These are phyloP conservation scores for Acrocephalus scirpaceus DNA, from an alignment of 2,797 vertebrate species.

Conservation along the genomic window DNA sequence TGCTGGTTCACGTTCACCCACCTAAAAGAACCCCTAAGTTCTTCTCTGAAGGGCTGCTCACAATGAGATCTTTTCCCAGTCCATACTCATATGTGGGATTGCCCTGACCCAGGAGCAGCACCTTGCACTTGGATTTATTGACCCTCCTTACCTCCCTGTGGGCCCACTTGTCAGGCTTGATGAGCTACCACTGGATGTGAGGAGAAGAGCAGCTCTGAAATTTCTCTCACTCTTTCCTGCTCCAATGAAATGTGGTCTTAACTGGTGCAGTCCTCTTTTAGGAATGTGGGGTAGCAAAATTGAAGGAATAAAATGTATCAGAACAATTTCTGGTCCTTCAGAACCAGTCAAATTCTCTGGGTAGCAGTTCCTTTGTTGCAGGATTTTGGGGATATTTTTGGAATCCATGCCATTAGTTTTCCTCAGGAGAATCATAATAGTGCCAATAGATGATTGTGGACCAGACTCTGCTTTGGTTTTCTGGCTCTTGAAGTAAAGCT, in stretches of 20 bases:
- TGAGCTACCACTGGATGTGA: background rate
- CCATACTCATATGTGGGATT: background rate
- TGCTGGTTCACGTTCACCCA: background rate
- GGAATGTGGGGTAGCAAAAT: background rate
- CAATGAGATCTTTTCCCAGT: background rate
- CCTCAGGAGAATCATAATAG: background rate
- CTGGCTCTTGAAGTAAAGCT: background rate
- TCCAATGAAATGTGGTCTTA: background rate
- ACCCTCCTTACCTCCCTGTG: background rate
- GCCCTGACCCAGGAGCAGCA: background rate
- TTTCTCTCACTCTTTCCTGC: background rate
- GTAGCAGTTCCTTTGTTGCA: background rate
- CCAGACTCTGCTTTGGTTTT: background rate
- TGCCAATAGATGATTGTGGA: background rate
- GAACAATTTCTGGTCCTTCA: background rate
- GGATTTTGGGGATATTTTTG: background rate
- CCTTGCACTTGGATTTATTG: background rate
- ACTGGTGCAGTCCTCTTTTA: background rate
- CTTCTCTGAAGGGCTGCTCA: background rate
- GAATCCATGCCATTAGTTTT: background rate
- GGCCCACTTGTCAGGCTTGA: background rate
- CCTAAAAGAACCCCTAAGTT: background rate
- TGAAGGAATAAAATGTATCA: background rate
- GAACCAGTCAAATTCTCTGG: background rate
- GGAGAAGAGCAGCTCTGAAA: background rate